Evolutionary conservation across 2,797 vertebrate species (phyloP), one percentile per base, ranked within the genome.

Genomic region (Eospalax fontanierii): DNA sequence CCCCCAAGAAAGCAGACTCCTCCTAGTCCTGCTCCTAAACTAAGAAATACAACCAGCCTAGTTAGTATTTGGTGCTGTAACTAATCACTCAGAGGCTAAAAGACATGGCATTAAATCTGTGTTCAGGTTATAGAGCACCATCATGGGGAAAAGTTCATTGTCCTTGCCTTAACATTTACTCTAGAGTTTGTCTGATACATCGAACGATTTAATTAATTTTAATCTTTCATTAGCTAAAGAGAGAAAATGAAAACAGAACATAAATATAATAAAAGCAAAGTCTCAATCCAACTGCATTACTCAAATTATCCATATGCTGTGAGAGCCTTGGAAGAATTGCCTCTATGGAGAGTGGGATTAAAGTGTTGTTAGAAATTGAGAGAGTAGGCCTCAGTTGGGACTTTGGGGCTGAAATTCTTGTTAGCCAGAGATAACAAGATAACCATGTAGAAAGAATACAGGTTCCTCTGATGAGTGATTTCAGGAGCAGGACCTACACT

Each of bases 191-290:
- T 97, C 91, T 93, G 94, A 94, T 97, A 97, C 82, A 96, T 98
- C 96, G 96, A 90, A 96, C 98, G 87, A 96, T 98, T 98, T 98
- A 98, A 98, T 98, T 98, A 98, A 98, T 98, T 97, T 97, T 96
- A 96, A 98, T 97, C 97, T 90, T 95, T 96, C 90, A 97, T 97
- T 96, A 96, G 95, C 76, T 97, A 96, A 97, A 92, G 80, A 93
- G 95, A 96, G 76, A 90, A 87, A 91, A 95, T 95, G 90, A 95
- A 94, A 87, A 96, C 94, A 98, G 97, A 93, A 93, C 71, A 93
- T 73, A n/a, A 80, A 83, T 97, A 97, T 92, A 78, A 92, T 89
- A 68, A 96, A 97, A 76, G 57, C 30, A 54, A 93, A 97, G 86
- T 93, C 88, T 95, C 97, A 97, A 93, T 97, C 95, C 94, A 94